Evolutionary conservation across 2,113 vertebrate species (phyloP).

Genomic region (Anarhynchus alexandrinus): DNA sequence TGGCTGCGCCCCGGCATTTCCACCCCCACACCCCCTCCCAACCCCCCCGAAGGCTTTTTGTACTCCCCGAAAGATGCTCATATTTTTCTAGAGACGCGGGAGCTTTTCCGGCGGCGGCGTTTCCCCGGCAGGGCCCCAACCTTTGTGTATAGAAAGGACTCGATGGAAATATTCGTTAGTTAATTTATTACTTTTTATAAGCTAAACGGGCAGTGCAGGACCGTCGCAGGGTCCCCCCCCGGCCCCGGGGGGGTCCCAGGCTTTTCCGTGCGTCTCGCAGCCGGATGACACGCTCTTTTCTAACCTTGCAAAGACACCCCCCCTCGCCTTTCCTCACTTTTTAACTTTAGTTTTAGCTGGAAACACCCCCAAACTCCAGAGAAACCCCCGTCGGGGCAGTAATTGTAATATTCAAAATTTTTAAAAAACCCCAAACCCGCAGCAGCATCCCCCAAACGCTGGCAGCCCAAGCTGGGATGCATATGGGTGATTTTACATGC

Average conservation of each 20-base stretch:
- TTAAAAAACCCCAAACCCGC: background rate
- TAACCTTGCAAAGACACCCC: background rate
- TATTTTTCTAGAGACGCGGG: conserved; percentile 33
- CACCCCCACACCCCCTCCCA: background rate
- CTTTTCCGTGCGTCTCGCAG: background rate
- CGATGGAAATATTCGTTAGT: conserved; percentile 33
- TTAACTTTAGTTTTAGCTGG: background rate
- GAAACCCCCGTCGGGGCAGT: rapidly evolving
- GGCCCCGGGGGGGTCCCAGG: background rate
- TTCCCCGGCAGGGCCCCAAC: background rate
- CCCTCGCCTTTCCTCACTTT: background rate
- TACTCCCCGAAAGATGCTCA: conserved; percentile 4
- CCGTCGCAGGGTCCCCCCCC: background rate
- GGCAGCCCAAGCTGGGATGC: background rate
- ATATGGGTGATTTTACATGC: background rate
- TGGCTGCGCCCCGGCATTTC: background rate
- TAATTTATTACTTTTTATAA: conserved; percentile 87
- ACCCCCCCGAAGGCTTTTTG: background rate
- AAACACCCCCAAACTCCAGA: background rate
- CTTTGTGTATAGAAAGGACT: conserved; percentile 72
- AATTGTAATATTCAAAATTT: background rate
- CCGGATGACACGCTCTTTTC: background rate
- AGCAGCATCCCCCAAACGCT: background rate
- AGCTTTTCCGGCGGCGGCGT: background rate
- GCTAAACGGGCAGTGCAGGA: background rate